Percentiles rank a stretch among this genome's conserved stretches.
phyloP scores from a whole-genome alignment of 37 sponge, comb jelly and placozoan genomes.

The Axinella damicornis region DNA sequence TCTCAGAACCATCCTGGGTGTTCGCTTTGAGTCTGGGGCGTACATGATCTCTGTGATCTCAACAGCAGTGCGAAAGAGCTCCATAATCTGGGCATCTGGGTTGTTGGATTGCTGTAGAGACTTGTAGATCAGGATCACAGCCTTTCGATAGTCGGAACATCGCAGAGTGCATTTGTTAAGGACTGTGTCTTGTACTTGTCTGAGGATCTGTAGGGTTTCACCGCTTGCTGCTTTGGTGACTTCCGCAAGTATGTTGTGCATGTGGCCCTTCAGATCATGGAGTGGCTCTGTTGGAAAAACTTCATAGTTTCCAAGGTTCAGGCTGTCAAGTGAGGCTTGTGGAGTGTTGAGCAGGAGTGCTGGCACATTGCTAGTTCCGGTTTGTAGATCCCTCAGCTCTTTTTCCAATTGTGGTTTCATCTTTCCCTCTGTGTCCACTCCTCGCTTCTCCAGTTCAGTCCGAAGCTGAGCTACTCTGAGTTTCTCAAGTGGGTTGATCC shows the following conservation, averaged over 20 bases:
- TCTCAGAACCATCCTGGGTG: not conserved
- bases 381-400: no score
- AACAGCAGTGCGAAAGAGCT: conserved; percentile 8
- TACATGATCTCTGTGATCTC: conserved; percentile 19
- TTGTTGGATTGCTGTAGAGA: not conserved
- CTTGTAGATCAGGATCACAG: not conserved
- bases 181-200: not conserved
- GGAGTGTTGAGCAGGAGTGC: no score
- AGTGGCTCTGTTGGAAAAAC: conserved; percentile 24
- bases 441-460: not conserved
- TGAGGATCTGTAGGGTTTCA: not conserved
- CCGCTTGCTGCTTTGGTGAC: not conserved
- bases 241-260: not conserved
- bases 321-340: no score
- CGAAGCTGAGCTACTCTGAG: no score
- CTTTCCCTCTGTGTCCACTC: no score
- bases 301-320: conserved; percentile 1
- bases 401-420: no score
- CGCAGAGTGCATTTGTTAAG: not conserved
- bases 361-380: no score
- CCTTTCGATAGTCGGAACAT: conserved; percentile 14
- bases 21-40: conserved; percentile 1
- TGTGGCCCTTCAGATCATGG: conserved; percentile 42
- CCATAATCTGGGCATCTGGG: not conserved
- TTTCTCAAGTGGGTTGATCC: conserved; percentile 9